Conservation (phyloP, 2,888 invertebrate genomes). For the Petrophora chlorosata region DNA sequence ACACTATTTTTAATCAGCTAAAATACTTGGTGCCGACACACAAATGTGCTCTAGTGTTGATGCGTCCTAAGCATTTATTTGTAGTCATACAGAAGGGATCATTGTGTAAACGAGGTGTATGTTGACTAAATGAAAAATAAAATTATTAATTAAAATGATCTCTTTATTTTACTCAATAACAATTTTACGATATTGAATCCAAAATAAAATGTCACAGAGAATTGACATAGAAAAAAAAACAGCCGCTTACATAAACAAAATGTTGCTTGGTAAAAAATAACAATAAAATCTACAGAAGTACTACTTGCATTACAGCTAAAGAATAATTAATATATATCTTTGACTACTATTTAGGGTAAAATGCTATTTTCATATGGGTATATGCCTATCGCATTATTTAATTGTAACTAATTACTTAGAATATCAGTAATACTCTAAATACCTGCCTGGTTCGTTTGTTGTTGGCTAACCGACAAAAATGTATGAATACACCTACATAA, state of each 20-base stretch:
- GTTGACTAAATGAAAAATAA: constrained; percentile 72
- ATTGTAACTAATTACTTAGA: too few species aligned
- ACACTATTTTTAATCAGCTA: too few species aligned
- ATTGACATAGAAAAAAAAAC: constrained; percentile 21
- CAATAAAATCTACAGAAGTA: constrained; percentile 21
- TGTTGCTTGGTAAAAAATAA: constrained; percentile 6
- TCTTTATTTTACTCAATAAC: constrained; percentile 48
- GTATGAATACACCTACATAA: too few species aligned
- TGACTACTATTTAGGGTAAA: not conserved
- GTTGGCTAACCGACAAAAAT: too few species aligned
- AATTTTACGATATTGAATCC: constrained; percentile 29
- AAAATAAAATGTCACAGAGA: constrained; percentile 17
- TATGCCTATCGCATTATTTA: too few species aligned
- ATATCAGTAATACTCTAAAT: too few species aligned
- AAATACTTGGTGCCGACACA: too few species aligned
- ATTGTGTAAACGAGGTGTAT: constrained; percentile 37
- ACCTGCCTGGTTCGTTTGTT: too few species aligned
- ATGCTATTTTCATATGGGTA: not conserved
- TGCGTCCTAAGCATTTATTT: not conserved
- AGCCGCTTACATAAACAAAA: constrained; percentile 11
- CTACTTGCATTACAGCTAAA: not conserved
- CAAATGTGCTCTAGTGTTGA: too few species aligned
- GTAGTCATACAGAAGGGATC: constrained; percentile 12
- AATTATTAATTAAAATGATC: constrained; percentile 43
- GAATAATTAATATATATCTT: not conserved